phyloP scores from a whole-genome alignment of 1,140 invertebrate genomes.

The Drosophila tropicalis region DNA sequence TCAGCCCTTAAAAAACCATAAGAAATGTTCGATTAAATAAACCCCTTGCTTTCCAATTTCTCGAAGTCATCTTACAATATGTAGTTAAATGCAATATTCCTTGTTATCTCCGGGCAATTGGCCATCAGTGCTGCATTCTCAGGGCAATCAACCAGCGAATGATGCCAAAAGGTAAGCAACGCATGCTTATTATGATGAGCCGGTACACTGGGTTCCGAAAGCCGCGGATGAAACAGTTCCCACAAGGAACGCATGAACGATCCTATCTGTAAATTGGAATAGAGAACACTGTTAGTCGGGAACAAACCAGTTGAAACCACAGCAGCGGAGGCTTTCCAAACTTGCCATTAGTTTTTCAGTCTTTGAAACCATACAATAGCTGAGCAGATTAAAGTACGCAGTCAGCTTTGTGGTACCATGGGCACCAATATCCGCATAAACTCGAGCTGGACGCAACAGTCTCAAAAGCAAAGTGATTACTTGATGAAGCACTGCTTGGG shows the following conservation, averaged over 20 bases:
- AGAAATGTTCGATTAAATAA: constrained; percentile 27
- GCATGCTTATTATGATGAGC: constrained; percentile 98
- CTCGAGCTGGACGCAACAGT: constrained; percentile 91
- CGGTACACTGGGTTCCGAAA: constrained; percentile 97
- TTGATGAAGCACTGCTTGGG: constrained; percentile 91
- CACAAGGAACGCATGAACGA: constrained; percentile 95
- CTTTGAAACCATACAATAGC: constrained; percentile 94
- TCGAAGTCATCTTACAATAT: constrained; percentile 89
- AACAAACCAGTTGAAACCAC: constrained; percentile 3
- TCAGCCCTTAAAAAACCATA: constrained; percentile 88
- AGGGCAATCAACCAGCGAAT: constrained; percentile 94
- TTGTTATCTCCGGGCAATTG: constrained; percentile 89
- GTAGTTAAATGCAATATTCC: constrained; percentile 98
- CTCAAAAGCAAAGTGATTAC: constrained; percentile 91
- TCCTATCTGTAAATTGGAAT: constrained; percentile 87
- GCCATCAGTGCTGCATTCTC: constrained; percentile 95
- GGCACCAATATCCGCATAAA: constrained; percentile 92
- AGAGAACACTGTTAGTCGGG: constrained; percentile 14
- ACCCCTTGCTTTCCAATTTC: not conserved
- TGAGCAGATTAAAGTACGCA: constrained; percentile 95
- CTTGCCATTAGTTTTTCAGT: constrained; percentile 96
- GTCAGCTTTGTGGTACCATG: constrained; percentile 96
- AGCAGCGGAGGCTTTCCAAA: constrained; percentile 29
- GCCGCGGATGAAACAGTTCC: constrained; percentile 96
- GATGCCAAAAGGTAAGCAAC: constrained; percentile 95